These are phyloP conservation scores for Potorous gilbertii DNA, from an alignment of 2,797 vertebrate species.

Conservation along the genomic window DNA sequence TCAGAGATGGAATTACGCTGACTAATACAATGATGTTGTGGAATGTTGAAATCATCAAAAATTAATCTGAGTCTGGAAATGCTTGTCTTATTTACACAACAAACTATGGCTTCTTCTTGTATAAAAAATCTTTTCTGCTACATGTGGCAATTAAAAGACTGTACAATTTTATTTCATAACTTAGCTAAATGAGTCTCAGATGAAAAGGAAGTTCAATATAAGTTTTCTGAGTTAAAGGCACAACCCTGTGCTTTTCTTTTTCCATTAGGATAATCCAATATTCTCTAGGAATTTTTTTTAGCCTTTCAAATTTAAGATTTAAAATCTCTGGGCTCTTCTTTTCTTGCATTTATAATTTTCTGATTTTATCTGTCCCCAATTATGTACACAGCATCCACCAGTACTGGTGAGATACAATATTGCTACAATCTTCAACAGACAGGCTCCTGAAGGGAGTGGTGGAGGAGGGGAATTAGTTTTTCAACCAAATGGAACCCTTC, in stretches of 20 bases:
- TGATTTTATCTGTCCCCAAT: conserved; percentile 77
- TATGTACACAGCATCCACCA: conserved; percentile 62
- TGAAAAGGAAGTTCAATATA: conserved; percentile 69
- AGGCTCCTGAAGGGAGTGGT: conserved; percentile 69
- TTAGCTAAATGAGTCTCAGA: conserved; percentile 77
- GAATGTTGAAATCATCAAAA: conserved; percentile 92
- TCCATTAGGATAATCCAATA: conserved; percentile 38
- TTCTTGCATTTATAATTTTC: conserved; percentile 72
- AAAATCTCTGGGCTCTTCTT: conserved; percentile 57
- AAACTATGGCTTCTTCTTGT: conserved; percentile 85
- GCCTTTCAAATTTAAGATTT: conserved; percentile 46
- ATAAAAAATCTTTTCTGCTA: conserved; percentile 68
- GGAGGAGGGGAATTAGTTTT: conserved; percentile 70
- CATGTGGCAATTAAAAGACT: conserved; percentile 84
- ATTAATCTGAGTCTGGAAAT: conserved; percentile 91
- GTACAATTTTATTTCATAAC: conserved; percentile 83
- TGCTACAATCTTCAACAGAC: conserved; percentile 70
- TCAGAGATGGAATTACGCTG: conserved; percentile 90
- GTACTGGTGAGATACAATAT: conserved; percentile 65
- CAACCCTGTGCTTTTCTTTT: conserved; percentile 11
- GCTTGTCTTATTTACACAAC: conserved; percentile 89
- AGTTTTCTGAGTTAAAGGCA: conserved; percentile 78
- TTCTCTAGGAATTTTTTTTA: conserved; percentile 53
- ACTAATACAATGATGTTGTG: conserved; percentile 91
- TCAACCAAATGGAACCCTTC: conserved; percentile 68